These are phyloP conservation scores for Gadopsis marmoratus DNA, from an alignment of 2,797 vertebrate species.

Conservation along the genomic window DNA sequence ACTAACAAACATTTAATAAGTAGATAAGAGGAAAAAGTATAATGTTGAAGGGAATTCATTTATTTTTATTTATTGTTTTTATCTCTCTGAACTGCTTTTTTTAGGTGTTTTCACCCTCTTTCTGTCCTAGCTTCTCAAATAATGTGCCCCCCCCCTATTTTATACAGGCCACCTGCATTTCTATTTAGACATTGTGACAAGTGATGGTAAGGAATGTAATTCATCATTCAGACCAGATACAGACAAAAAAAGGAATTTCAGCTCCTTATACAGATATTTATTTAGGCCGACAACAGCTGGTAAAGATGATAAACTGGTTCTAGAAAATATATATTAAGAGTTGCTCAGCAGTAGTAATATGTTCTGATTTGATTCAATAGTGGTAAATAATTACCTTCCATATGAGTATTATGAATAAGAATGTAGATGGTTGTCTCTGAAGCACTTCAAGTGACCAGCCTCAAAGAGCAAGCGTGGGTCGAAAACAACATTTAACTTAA, in stretches of 20 bases:
- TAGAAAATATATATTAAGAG: slow-evolving; percentile 71
- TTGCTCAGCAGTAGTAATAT: slow-evolving; percentile 71
- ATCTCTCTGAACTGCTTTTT: slow-evolving; percentile 79
- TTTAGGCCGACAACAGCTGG: slow-evolving; percentile 74
- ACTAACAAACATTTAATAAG: slow-evolving; percentile 88
- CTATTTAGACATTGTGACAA: slow-evolving; percentile 51
- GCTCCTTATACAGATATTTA: slow-evolving; percentile 80
- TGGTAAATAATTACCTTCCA: slow-evolving; percentile 75
- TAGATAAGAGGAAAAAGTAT: slow-evolving; percentile 83
- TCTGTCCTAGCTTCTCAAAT: slow-evolving; percentile 68
- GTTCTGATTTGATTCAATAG: slow-evolving; percentile 70
- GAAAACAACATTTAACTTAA: slow-evolving; percentile 58
- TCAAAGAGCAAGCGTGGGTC: slow-evolving; percentile 64
- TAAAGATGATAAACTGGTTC: slow-evolving; percentile 60
- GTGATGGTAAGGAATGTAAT: slow-evolving; percentile 60
- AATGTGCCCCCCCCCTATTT: slow-evolving; percentile 54
- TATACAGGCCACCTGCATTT: slow-evolving; percentile 55
- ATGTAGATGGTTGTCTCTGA: slow-evolving; percentile 86
- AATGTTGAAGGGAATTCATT: slow-evolving; percentile 88
- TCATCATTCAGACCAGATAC: slow-evolving; percentile 57
- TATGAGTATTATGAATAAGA: slow-evolving; percentile 84
- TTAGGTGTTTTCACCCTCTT: slow-evolving; percentile 73
- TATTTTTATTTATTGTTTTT: slow-evolving; percentile 90
- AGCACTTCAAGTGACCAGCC: slow-evolving; percentile 86
- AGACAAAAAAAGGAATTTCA: slow-evolving; percentile 59